Conservation (phyloP, 2,113 vertebrate genomes). For the Dasypus novemcinctus region DNA sequence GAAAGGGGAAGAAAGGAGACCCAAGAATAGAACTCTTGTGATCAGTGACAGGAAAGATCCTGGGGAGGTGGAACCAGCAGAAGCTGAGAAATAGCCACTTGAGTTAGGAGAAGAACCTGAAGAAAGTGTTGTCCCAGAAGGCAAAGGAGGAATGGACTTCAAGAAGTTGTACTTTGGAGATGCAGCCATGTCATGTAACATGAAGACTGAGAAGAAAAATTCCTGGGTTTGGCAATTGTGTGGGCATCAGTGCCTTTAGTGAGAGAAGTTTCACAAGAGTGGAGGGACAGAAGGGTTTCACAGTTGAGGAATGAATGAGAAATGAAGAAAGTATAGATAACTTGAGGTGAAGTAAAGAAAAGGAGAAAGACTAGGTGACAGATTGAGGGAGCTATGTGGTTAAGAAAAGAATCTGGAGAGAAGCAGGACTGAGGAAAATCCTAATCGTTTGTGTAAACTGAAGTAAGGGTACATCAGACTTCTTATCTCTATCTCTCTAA, state of each 20-base stretch:
- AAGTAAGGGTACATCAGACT: not conserved
- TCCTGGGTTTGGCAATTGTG: not conserved
- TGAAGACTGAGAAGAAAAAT: not conserved
- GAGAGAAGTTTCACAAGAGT: not conserved
- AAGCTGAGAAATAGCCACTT: not conserved
- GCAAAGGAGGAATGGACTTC: not conserved
- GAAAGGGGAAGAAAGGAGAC: not conserved
- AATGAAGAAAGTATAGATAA: not conserved
- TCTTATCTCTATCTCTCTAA: not conserved
- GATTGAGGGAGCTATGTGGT: not conserved
- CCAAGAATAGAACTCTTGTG: not conserved
- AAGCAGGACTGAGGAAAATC: not conserved
- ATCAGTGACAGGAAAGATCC: not conserved
- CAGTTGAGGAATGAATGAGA: not conserved
- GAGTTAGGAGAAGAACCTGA: not conserved
- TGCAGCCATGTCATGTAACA: not conserved
- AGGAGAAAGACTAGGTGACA: not conserved
- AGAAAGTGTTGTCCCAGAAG: not conserved
- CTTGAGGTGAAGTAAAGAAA: not conserved
- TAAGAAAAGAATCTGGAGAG: not conserved
- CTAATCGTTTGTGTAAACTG: not conserved
- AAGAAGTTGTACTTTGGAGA: not conserved
- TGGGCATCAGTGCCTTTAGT: not conserved
- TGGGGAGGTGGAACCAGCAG: not conserved
- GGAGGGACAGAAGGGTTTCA: not conserved